Evolutionary conservation across 2,113 vertebrate species (phyloP), one percentile per base, ranked within the genome.

Genomic region (Campylorhamphus procurvoides): DNA sequence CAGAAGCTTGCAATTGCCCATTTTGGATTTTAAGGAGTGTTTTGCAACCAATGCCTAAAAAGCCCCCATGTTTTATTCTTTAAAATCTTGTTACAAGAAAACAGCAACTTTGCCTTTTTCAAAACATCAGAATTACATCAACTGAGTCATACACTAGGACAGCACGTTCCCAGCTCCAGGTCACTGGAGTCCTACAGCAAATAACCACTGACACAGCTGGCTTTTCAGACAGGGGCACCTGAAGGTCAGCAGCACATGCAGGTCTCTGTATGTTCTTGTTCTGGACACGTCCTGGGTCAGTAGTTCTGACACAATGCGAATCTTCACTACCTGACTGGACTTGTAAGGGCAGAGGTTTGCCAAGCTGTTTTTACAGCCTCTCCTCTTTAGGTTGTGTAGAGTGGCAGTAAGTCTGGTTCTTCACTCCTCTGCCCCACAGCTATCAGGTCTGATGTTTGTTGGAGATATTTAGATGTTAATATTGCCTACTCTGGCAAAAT

Each of bases 361-460:
- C 53, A 56, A 40, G 31, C 35, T 75, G 16, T 64, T 73, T 14
- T 73, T 14, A 19, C 31, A 72, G 37, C 10, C 24, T 68, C n/a
- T 60, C 15, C 2, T 46, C 72, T 67, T 7, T 9, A 25, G 29
- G 33, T 14, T 14, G 16, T 18, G 27, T 23, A 10, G 19, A 29
- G 62, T 6, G 7, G 20, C 42, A 63, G 8, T 4, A 25, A 71
- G 7, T 19, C 39, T 71, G 23, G 13, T 27, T 27, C 68, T 58
- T 44, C 1, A 0, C 18, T 63, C 10, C 42, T 58, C 47, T 39
- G 55, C 16, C 47, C 60, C 3, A 1, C 0, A 56, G 47, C 39
- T 56, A 7, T 42, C 20, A 47, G 37, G n/a, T 35, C n/a, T 20
- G 44, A 73, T 55, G 25, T 73, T 83, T 60, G 46, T 5, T 40